Evolutionary conservation across 30 jellyfish, hydroid and myxozoan genomes (phyloP), one percentile per base, ranked within the genome.

Genomic region (Hydractinia symbiolongicarpus): DNA sequence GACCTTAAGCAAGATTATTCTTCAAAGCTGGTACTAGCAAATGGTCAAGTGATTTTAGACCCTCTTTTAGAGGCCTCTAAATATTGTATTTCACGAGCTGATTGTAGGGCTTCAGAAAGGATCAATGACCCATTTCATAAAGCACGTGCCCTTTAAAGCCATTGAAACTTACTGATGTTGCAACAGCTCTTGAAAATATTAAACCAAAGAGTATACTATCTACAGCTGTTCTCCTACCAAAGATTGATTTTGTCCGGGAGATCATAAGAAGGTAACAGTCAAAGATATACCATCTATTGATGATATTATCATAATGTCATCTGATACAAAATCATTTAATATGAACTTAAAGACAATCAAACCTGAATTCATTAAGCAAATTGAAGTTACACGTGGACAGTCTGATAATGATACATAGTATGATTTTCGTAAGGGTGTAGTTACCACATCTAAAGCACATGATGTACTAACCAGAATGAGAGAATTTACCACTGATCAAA

Each of bases 361-460:
- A n/a, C 10, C 15, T 9, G 78, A 49, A 53, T 4, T n/a, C n/a
- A n/a, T n/a, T n/a, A n/a, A n/a, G n/a, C n/a, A n/a, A n/a, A n/a
- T n/a, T n/a, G n/a, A n/a, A n/a, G n/a, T n/a, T n/a, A n/a, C n/a
- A n/a, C n/a, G n/a, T n/a, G 93, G 93, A 21, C 93, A 84, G 77
- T 61, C 70, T 52, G 66, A 55, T 10, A 84, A 77, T 54, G 58
- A 66, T 13, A 66, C 54, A 30, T 68, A 83, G 93, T 49, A 76
- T 53, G 51, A 80, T 6, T 55, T 78, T 9, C 55, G 89, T 16
- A 75, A 77, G 73, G 88, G 77, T 54, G 19, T 67, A 14, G 69
- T 84, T 7, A 77, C 84, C 44, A 84, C 94, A 55, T 84, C 88
- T 9, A 85, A n/a, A n/a, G n/a, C n/a, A n/a, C n/a, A n/a, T n/a